phyloP scores from a whole-genome alignment of 2,113 vertebrate species.

The Sakesphorus luctuosus region DNA sequence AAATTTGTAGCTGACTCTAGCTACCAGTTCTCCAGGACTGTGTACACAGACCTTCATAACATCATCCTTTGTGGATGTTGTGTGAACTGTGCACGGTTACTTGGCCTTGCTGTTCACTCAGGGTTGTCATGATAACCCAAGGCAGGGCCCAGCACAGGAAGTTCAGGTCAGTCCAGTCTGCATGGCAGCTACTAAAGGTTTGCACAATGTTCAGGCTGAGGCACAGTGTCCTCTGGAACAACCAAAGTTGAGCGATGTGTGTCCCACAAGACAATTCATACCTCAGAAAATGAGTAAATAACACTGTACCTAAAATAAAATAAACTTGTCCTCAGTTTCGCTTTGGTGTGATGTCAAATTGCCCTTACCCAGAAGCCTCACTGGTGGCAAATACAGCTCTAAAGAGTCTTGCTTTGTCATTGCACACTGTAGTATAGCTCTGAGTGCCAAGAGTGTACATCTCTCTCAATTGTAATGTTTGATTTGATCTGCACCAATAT shows the following conservation, averaged over 20 bases:
- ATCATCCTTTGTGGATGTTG: background rate
- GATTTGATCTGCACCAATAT: background rate
- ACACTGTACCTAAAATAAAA: background rate
- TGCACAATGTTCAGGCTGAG: rapidly evolving
- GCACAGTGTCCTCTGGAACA: background rate
- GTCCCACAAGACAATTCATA: background rate
- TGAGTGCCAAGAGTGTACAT: background rate
- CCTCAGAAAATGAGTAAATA: background rate
- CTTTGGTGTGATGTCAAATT: background rate
- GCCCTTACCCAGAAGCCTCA: background rate
- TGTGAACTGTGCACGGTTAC: background rate
- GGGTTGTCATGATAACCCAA: background rate
- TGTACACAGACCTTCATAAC: background rate
- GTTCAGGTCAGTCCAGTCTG: background rate
- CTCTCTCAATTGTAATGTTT: background rate
- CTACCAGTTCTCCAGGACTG: background rate
- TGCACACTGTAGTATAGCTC: background rate
- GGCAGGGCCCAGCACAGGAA: background rate
- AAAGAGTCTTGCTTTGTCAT: background rate
- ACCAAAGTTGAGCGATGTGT: background rate
- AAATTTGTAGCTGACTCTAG: background rate
- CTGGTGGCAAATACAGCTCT: background rate
- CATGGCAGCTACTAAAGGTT: background rate
- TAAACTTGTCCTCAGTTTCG: background rate
- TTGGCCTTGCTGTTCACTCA: background rate